These are phyloP conservation scores for Bombus difficillimus DNA, from an alignment of 1,140 invertebrate genomes.

Conservation along the genomic window DNA sequence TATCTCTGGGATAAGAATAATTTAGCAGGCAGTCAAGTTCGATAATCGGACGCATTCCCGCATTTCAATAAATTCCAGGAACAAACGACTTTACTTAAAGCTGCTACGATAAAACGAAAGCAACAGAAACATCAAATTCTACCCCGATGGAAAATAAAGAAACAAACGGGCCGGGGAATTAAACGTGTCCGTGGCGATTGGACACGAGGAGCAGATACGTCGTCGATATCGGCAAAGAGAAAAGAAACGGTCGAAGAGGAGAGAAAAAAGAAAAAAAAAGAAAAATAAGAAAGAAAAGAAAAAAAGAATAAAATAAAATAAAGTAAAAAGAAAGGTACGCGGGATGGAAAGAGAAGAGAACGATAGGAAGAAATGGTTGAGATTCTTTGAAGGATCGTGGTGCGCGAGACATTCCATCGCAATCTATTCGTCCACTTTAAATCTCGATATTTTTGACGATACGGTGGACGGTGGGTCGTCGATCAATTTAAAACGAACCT, in stretches of 20 bases:
- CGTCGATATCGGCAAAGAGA: constrained; percentile 36
- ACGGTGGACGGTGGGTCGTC: constrained; percentile 42
- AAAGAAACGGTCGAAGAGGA: background rate
- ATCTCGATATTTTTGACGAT: constrained; percentile 59
- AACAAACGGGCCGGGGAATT: constrained; percentile 20
- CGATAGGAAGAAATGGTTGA: constrained; percentile 42
- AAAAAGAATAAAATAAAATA: background rate
- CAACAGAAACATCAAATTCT: constrained; percentile 45
- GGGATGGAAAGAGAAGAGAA: background rate
- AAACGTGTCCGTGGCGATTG: constrained; percentile 45
- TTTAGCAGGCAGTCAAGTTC: background rate
- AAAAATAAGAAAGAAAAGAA: background rate
- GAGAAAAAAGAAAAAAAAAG: background rate
- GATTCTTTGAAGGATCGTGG: constrained; percentile 56
- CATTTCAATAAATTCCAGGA: constrained; percentile 29
- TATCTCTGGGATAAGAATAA: constrained; percentile 8
- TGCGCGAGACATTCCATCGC: constrained; percentile 43
- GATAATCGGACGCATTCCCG: constrained; percentile 4
- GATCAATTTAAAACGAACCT: constrained; percentile 56
- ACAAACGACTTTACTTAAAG: constrained; percentile 17
- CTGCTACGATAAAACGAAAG: constrained; percentile 19
- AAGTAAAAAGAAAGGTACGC: background rate
- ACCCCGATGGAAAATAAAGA: constrained; percentile 20
- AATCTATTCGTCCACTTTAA: constrained; percentile 56
- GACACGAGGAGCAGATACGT: constrained; percentile 43